These are phyloP conservation scores for Drosophila equinoxialis DNA, from an alignment of 1,140 invertebrate genomes.

Conservation along the genomic window DNA sequence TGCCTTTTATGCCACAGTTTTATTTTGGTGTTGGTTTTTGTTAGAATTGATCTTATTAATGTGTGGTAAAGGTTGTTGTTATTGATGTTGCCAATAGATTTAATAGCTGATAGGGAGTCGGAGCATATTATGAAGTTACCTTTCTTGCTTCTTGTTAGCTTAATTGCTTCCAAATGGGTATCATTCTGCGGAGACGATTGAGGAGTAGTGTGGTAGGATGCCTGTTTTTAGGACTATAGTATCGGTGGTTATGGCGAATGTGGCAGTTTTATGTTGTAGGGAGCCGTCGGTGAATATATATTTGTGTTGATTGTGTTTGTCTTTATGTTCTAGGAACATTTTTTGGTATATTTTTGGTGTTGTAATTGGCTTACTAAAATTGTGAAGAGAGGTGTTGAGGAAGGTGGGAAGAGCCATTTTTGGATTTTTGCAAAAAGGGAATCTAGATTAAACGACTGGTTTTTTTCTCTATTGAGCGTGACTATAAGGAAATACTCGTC, in stretches of 20 bases:
- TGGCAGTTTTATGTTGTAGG: constrained; percentile 1
- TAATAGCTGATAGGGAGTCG: not conserved
- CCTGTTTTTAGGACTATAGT: not conserved
- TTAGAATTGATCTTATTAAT: constrained; percentile 1
- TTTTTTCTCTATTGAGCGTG: constrained; percentile 22
- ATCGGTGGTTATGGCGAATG: not conserved
- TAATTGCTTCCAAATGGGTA: not conserved
- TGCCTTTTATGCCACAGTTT: constrained; percentile 1
- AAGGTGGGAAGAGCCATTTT: constrained; percentile 6
- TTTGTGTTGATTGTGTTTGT: not conserved
- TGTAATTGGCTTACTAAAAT: not conserved
- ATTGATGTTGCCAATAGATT: not conserved
- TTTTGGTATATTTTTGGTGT: not conserved
- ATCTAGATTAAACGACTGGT: not conserved
- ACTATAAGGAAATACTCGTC: constrained; percentile 31
- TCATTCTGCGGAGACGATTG: not conserved
- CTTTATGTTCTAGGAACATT: not conserved
- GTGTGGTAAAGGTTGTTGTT: not conserved
- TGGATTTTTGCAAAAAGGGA: constrained; percentile 21
- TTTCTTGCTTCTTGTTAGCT: constrained; percentile 1
- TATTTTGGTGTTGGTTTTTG: constrained; percentile 1
- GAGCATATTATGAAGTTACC: not conserved
- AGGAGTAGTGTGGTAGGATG: constrained; percentile 3
- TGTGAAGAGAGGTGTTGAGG: not conserved
- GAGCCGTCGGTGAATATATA: not conserved